Evolutionary conservation across 2,888 invertebrate species (phyloP), one percentile per base, ranked within the genome.

Genomic region (Iphiclides podalirius): DNA sequence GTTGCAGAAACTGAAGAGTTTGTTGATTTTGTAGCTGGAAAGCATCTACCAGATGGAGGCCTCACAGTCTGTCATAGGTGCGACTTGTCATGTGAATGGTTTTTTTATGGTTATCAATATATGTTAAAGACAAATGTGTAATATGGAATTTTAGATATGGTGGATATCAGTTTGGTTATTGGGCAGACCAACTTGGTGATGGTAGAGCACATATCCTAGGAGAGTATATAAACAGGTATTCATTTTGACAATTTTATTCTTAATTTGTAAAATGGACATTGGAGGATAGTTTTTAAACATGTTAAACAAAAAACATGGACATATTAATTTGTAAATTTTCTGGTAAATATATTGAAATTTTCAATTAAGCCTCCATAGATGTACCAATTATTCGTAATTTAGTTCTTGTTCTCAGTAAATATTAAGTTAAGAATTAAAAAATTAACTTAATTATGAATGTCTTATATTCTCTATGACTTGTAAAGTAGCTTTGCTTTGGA

Each of bases 101-200:
- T 7, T 34, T 13, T 7, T 13, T n/a, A 49, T 14, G 20, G 6
- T 4, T 20, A 3, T 20, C 6, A 20, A 20, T 20, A n/a, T n/a
- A n/a, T n/a, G n/a, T n/a, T n/a, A n/a, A n/a, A 8, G 15, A 16
- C 7, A 15, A 6, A 20, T 20, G 3, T n/a, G 3, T 20, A 20
- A 4, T 23, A 3, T 15, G 11, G 11, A 37, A 9, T 70, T 64
- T 14, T 49, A 87, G 87, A 41, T 93, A 93, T 75, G 93, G 93
- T 49, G 93, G 93, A 0, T 91, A 92, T 61, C 93, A 93, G 67
- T 93, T 93, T 79, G 93, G 93, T 0, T 81, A 79, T 53, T 93
- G 93, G 90, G 89, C 92, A 9, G 92, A 91, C 45, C 93, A 93
- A 62, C 79, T 93, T 1, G 93, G 93, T 1, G 93, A 93, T 79